Evolutionary conservation across 2,113 vertebrate genomes (phyloP).

Genomic region (Gopherus evgoodei): DNA sequence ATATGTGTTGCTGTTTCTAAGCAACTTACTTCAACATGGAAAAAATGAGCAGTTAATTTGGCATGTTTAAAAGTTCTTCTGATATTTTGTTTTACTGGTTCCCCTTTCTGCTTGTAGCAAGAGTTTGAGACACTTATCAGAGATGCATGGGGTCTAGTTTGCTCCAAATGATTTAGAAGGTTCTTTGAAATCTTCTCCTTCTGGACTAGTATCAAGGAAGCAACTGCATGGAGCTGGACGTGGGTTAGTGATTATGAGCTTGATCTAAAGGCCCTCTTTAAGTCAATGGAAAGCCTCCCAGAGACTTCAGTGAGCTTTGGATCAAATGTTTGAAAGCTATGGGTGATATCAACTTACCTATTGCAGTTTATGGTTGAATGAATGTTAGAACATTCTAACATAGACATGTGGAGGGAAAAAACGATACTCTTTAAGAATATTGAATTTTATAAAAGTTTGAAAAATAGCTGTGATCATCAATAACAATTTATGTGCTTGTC

Average conservation of each 20-base stretch:
- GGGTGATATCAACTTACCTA: not conserved
- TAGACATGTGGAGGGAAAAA: not conserved
- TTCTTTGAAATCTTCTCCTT: slow-evolving; percentile 12
- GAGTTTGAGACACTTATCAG: not conserved
- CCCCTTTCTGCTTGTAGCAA: not conserved
- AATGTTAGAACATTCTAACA: not conserved
- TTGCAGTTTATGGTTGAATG: not conserved
- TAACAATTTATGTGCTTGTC: not conserved
- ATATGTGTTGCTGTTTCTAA: slow-evolving; percentile 14
- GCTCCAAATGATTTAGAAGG: not conserved
- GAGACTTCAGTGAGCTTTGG: not conserved
- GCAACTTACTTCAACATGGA: not conserved
- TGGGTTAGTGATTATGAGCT: rapidly evolving
- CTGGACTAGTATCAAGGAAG: slow-evolving; percentile 21
- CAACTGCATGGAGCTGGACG: not conserved
- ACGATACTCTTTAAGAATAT: not conserved
- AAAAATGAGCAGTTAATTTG: slow-evolving; percentile 14
- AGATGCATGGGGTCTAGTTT: not conserved
- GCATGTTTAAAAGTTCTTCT: slow-evolving; percentile 22
- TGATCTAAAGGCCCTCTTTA: not conserved
- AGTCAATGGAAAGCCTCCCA: not conserved
- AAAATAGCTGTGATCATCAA: not conserved
- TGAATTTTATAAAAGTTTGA: not conserved
- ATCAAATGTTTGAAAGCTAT: rapidly evolving
- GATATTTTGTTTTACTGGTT: slow-evolving; percentile 7